Evolutionary conservation across 2,888 invertebrate genomes (phyloP), one percentile per base, ranked within the genome.

Genomic region (Zaprionus obscuricornis): DNA sequence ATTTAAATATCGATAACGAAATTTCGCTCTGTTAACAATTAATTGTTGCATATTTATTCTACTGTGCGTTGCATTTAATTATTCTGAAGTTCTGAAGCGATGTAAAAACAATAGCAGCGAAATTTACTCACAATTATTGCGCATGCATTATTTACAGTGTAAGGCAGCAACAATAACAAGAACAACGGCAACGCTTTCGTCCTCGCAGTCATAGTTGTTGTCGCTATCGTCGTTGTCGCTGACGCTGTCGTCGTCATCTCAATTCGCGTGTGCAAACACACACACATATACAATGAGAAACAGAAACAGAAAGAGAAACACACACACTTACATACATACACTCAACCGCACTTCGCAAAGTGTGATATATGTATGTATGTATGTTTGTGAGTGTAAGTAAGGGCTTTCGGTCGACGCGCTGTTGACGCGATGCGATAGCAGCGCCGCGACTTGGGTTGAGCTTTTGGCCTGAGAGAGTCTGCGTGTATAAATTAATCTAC

Each of bases 191-290:
- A 56, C 62, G 66, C 66, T 31, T 54, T 64, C 52, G 64, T 56
- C 17, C 49, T 57, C 40, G 46, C 55, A 63, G 45, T 52, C 37
- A 36, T 10, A 55, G 46, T 56, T 63, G 54, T 47, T 36, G 58
- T 45, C 20, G 29, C 24, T 11, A n/a, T n/a, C 40, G 55, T 43
- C 13, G 34, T 39, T 31, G 54, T 56, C 56, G 59, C 47, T 64
- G 63, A 47, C 55, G 49, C 50, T 67, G 71, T 66, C 66, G 67
- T 77, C 85, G 78, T 79, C 78, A 82, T 81, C 85, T 85, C 72
- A 68, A 82, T 77, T 84, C 74, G 84, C 77, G 77, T 65, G 47
- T 49, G 52, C 54, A 50, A 49, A 43, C 56, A 64, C 40, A 67
- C 54, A 39, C 16, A 54, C 33, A n/a, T n/a, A n/a, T 36, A 39